Evolutionary conservation across 2,113 vertebrate species (phyloP), one percentile per base, ranked within the genome.

Genomic region (Myanophis thanlyinensis): DNA sequence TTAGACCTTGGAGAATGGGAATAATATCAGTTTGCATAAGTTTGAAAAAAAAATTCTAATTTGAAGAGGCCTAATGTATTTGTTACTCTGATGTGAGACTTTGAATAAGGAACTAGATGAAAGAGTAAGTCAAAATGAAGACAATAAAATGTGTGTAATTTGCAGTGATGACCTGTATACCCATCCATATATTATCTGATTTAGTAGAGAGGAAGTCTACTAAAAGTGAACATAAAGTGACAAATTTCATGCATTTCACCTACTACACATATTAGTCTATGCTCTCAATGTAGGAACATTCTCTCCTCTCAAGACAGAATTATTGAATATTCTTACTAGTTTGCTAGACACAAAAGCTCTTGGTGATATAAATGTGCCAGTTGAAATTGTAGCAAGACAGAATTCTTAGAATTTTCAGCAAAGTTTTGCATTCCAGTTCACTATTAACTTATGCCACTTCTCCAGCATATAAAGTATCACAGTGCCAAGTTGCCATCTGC

Each of bases 401-500:
- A 40, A 80, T 80, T 88, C 11, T 13, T 73, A 10, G 48, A 35
- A 13, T 27, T 80, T 35, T 47, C 48, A 44, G 30, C 6, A 89
- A 92, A 56, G 44, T 56, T 85, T 92, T 85, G 30, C 7, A 35
- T 59, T 56, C 12, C 4, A n/a, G 18, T 52, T 87, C 18, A 8
- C 73, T 18, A 44, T 44, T 80, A 1, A 5, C 89, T 93, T 94
- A 93, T 15, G 94, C 92, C 47, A 2, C 87, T 0, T 48, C 10
- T 85, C 51, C 52, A 35, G 1, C 0, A 0, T 47, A 67, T 0
- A 3, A 95, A 7, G 11, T 11, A 1, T 27, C 15, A 46, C 44
- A 9, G 0, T 49, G 91, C 89, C 94, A 91, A 85, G 67, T 94
- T 94, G 92, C 91, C 46, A 89, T 93, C 92, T 94, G 54, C 90